A percentile compares a stretch with the other conserved stretches of the same genome.
Evolutionary conservation across 2,797 vertebrate genomes (phyloP).

Genomic region (Dallia pectoralis): DNA sequence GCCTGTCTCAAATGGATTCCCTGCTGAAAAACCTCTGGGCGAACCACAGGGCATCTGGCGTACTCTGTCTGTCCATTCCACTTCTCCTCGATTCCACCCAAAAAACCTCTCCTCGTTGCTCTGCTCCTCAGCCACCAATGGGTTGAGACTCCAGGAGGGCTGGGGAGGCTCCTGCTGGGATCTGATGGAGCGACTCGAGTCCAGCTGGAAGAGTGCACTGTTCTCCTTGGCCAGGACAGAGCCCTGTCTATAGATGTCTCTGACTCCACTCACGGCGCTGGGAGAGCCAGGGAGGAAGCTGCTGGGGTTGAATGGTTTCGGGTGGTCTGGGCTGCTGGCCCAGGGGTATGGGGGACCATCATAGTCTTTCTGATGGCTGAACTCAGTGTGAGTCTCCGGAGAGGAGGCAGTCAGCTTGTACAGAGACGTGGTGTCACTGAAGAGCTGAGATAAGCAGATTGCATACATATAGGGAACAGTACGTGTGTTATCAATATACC

Average conservation of each 20-base stretch:
- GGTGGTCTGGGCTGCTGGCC: not conserved
- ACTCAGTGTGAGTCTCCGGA: constrained; percentile 32
- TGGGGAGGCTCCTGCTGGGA: constrained; percentile 20
- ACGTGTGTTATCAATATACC: not conserved
- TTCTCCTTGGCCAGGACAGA: constrained; percentile 6
- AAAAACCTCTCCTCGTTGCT: constrained; percentile 22
- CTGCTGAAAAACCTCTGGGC: not conserved
- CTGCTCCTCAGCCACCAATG: constrained; percentile 30
- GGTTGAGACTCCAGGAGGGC: constrained; percentile 28
- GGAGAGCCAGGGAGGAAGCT: constrained; percentile 30
- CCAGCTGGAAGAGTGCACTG: constrained; percentile 25
- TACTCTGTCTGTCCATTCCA: constrained; percentile 24
- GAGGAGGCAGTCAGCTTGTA: constrained; percentile 56
- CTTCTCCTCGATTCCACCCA: constrained; percentile 17
- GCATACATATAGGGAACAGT: not conserved
- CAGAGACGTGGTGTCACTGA: constrained; percentile 79
- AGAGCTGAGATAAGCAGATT: constrained; percentile 74
- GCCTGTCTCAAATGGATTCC: constrained; percentile 32
- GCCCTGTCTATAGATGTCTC: constrained; percentile 15
- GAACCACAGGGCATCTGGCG: not conserved
- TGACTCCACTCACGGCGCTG: not conserved
- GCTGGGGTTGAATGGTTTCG: not conserved
- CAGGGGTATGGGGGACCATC: constrained; percentile 3
- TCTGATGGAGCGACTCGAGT: constrained; percentile 28
- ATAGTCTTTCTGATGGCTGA: constrained; percentile 32